A percentile compares a stretch with the other conserved stretches of the same genome.
phyloP scores from a whole-genome alignment of 2,113 vertebrate genomes.

The Solea senegalensis region DNA sequence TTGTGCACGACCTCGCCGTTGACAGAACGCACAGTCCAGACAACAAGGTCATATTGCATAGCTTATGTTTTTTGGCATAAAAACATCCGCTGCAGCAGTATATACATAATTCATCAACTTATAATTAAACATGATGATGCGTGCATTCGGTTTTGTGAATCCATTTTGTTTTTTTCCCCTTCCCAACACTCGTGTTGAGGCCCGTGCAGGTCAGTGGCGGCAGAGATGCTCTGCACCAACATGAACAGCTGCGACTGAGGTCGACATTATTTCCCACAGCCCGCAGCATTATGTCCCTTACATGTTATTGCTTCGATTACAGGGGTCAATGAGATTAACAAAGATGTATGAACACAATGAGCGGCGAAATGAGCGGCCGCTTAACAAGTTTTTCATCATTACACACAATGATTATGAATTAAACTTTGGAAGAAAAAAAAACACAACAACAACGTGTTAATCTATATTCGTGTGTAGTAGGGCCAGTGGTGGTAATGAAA shows the following conservation, averaged over 20 bases:
- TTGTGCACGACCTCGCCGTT: background rate
- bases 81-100: background rate
- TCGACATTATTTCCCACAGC: background rate
- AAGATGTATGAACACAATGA: constrained; percentile 75
- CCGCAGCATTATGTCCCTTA: constrained; percentile 9
- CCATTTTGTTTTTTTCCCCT: background rate
- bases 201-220: constrained; percentile 5
- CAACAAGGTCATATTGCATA: background rate
- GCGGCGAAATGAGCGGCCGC: constrained; percentile 69
- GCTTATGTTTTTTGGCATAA: background rate
- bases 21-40: background rate
- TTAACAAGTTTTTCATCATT: constrained; percentile 77
- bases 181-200: background rate
- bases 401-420: constrained; percentile 79
- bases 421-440: constrained; percentile 38
- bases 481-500: constrained; percentile 73
- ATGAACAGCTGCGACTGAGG: background rate
- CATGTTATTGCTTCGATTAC: constrained; percentile 48
- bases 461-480: constrained; percentile 65
- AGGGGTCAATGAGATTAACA: constrained; percentile 72
- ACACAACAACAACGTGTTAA: constrained; percentile 44
- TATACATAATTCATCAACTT: constrained; percentile 11
- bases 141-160: constrained; percentile 3
- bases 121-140: constrained; percentile 15
- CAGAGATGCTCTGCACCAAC: background rate